Base-by-base conservation (phyloP, 2,888 invertebrate species). In the Meloe dianella region DNA sequence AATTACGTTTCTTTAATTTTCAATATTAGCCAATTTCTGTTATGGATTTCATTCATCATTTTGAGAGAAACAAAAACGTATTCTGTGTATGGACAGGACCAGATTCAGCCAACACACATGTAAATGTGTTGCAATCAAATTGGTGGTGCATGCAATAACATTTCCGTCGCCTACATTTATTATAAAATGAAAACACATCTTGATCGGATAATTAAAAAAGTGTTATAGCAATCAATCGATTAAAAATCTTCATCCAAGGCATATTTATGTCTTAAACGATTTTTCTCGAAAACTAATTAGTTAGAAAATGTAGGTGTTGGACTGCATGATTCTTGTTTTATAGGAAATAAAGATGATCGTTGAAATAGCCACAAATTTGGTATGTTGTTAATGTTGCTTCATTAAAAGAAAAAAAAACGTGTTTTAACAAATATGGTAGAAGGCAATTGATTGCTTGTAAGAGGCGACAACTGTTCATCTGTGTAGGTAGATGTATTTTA, bases 111-210 rank as follows among this genome's bases (percentile, higher is more conserved):
- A 61, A 63, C 68, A 65, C 65, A 68, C 61, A 61, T 54, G 5
- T 38, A 29, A 41, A 51, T 62, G 62, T 72, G 71, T 70, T 71
- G 72, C 72, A 73, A 73, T 64, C 65, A 63, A 64, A 70, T 70
- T 67, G 65, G 67, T 73, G 73, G 73, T 74, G 74, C 72, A 74
- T 59, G 59, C 59, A 59, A 35, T 32, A 59, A 71, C 73, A 70
- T 75, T 74, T 75, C 75, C 75, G 74, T 72, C 72, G 72, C 75
- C 75, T 69, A 75, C 75, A 27, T 27, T 27, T 27, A 27, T 27
- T 27, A 27, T 27, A 27, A 27, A 27, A 4, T 27, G 27, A 27
- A 27, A 32, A 2, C 10, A 32, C 32, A 32, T 32, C 32, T n/a
- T n/a, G n/a, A n/a, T n/a, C n/a, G n/a, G n/a, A n/a, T n/a, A n/a